Percentiles rank a stretch among this genome's conserved stretches.
phyloP scores from a whole-genome alignment of 2,888 invertebrate species.

The Biston stratarius region DNA sequence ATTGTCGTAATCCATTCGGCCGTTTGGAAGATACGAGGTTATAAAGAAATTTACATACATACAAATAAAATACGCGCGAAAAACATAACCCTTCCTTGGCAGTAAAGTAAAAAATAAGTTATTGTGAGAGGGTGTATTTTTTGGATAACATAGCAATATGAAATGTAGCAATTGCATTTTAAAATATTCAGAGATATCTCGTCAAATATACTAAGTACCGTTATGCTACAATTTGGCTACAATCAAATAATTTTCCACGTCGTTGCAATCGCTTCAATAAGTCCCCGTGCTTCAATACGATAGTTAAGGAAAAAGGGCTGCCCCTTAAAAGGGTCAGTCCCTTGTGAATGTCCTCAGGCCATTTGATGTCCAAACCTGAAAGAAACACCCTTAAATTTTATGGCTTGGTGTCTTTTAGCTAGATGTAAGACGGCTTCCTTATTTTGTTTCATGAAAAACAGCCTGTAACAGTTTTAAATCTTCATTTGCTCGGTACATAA shows the following conservation, averaged over 20 bases:
- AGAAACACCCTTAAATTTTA: slow-evolving; percentile 33
- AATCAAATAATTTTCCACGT: slow-evolving; percentile 17
- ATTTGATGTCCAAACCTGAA: slow-evolving; percentile 36
- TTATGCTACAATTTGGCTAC: background rate
- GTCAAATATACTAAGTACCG: background rate
- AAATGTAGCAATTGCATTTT: too few relatives aligned
- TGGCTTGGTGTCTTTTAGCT: slow-evolving; percentile 28
- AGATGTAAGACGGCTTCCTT: slow-evolving; percentile 13
- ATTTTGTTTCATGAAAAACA: slow-evolving; percentile 3
- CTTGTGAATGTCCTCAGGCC: slow-evolving; percentile 44
- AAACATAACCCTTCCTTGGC: too few relatives aligned
- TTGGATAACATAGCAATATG: too few relatives aligned
- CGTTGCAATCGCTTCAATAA: slow-evolving; percentile 44
- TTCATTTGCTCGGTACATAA: background rate
- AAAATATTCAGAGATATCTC: too few relatives aligned
- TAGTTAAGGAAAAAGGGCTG: slow-evolving; percentile 32
- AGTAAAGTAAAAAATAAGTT: too few relatives aligned
- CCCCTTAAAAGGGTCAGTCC: slow-evolving; percentile 47
- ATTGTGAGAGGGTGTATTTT: too few relatives aligned
- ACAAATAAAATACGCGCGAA: too few relatives aligned
- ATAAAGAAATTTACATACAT: too few relatives aligned
- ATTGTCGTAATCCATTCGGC: too few relatives aligned
- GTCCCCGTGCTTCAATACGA: slow-evolving; percentile 42
- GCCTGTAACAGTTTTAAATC: background rate
- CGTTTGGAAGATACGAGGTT: too few relatives aligned